phyloP scores from a whole-genome alignment of 2,888 invertebrate genomes.

The Oxyteleia sp. region DNA sequence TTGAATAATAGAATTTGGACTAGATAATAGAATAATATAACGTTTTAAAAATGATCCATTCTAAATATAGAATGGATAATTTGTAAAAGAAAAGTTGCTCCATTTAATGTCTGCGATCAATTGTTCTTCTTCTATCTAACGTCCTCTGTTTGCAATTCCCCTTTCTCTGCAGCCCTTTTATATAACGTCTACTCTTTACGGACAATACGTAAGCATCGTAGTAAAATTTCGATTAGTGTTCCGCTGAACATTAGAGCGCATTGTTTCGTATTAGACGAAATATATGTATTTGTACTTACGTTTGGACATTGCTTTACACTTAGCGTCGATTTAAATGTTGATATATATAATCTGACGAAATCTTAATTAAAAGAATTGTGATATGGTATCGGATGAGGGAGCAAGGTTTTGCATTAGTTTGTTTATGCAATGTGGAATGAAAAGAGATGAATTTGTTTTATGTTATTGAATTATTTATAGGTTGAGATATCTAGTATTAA shows the following conservation, averaged over 20 bases:
- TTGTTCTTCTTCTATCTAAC: slow-evolving; percentile 48
- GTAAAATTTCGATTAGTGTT: slow-evolving; percentile 45
- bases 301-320: slow-evolving; percentile 33
- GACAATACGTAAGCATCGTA: slow-evolving; percentile 84
- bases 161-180: slow-evolving; percentile 83
- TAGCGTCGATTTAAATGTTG: slow-evolving; percentile 9
- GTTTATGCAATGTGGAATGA: no score
- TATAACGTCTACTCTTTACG: slow-evolving; percentile 82
- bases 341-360: slow-evolving; percentile 42
- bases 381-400: slow-evolving; percentile 12
- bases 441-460: not conserved
- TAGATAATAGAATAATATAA: no score
- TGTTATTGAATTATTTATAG: slow-evolving; percentile 1
- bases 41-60: no score
- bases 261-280: slow-evolving; percentile 35
- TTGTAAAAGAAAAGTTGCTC: slow-evolving; percentile 47
- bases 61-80: no score
- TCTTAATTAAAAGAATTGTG: slow-evolving; percentile 26
- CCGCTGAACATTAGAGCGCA: slow-evolving; percentile 33
- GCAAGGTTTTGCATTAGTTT: slow-evolving; percentile 9
- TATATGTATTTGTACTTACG: slow-evolving; percentile 26
- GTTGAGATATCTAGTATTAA: slow-evolving; percentile 3
- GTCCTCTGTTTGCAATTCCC: slow-evolving; percentile 54
- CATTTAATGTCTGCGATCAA: slow-evolving; percentile 5
- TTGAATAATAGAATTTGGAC: no score